Evolutionary conservation across 2,888 invertebrate species (phyloP).

Genomic region (Megalurothrips usitatus): DNA sequence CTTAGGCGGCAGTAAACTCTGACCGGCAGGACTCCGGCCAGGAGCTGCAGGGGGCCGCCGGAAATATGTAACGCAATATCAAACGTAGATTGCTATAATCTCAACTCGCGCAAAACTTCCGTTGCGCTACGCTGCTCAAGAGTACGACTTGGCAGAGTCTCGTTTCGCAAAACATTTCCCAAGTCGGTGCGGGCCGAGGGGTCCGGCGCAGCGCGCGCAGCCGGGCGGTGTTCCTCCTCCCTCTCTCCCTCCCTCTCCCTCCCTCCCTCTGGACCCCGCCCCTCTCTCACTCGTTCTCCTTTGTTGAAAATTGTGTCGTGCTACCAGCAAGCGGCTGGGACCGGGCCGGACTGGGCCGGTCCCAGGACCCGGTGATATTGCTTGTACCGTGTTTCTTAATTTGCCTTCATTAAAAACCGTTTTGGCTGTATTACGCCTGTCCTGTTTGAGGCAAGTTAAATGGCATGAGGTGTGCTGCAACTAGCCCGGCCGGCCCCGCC

Average conservation of each 20-base stretch:
- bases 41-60: constrained; percentile 7
- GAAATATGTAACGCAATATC: constrained; percentile 25
- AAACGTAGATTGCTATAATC: constrained; percentile 26
- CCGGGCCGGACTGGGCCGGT: no score
- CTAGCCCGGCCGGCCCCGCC: neutral
- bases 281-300: neutral
- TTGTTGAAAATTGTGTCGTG: constrained; percentile 11
- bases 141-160: constrained; percentile 19
- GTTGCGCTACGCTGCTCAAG: constrained; percentile 11
- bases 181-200: neutral
- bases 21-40: neutral
- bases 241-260: neutral
- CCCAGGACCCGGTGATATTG: neutral
- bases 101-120: constrained; percentile 24
- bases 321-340: neutral
- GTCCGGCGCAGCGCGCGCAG: no score
- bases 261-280: neutral
- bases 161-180: constrained; percentile 9
- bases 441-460: constrained; percentile 17
- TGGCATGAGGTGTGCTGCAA: constrained; percentile 11
- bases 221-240: neutral
- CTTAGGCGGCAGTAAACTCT: constrained; percentile 19
- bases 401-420: constrained; percentile 25
- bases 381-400: constrained; percentile 20
- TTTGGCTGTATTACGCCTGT: neutral